Evolutionary conservation across 2,797 vertebrate genomes (phyloP).

Genomic region (Myotis daubentonii): DNA sequence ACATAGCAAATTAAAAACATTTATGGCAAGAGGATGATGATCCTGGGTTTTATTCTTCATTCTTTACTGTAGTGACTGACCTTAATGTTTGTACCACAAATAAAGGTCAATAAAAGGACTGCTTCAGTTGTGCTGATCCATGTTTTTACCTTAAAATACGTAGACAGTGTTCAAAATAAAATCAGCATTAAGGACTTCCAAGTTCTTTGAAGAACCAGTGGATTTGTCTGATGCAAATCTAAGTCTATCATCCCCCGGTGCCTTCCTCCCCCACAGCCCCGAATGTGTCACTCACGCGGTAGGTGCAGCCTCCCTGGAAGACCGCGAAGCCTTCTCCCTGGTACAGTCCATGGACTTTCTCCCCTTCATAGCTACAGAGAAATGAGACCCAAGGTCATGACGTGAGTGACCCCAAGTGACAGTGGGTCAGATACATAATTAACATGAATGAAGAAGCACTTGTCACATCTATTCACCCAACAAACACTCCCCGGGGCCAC

Average conservation of each 20-base stretch:
- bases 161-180: background rate
- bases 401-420: background rate
- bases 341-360: conserved; percentile 83
- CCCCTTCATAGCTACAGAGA: conserved; percentile 91
- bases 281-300: conserved; percentile 85
- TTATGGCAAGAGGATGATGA: background rate
- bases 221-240: background rate
- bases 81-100: background rate
- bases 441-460: background rate
- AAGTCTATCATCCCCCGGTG: background rate
- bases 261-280: background rate
- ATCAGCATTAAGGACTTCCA: background rate
- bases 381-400: conserved; percentile 64
- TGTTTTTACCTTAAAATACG: background rate
- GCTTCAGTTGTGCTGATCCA: background rate
- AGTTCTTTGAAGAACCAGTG: background rate
- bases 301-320: conserved; percentile 91
- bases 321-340: conserved; percentile 90
- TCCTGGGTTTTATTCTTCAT: background rate
- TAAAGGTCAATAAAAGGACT: background rate
- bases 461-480: background rate
- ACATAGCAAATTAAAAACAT: background rate
- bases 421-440: background rate
- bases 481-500: background rate
- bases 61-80: background rate